phyloP scores from a whole-genome alignment of 1,140 invertebrate species.

The Nebria ingens region DNA sequence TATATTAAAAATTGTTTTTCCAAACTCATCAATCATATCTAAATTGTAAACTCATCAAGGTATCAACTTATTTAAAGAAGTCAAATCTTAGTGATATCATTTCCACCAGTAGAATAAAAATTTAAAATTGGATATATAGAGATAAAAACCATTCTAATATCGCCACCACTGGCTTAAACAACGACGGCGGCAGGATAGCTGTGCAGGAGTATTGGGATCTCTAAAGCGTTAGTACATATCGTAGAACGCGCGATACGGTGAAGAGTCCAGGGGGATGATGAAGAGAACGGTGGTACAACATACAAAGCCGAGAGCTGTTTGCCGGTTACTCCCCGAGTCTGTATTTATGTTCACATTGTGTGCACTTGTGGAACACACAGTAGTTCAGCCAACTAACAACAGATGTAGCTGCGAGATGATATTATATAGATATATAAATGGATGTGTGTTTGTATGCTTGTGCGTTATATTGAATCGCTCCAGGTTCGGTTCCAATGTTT shows the following conservation, averaged over 20 bases:
- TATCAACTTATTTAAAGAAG: no score
- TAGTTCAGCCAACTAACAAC: conserved; percentile 5
- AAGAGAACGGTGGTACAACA: not conserved
- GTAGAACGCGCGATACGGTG: not conserved
- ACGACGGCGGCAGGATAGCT: not conserved
- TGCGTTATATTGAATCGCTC: not conserved
- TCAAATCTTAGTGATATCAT: no score
- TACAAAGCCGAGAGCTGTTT: conserved; percentile 8
- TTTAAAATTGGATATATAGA: no score
- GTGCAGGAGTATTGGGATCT: no score
- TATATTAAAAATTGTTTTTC: no score
- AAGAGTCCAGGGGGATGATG: not conserved
- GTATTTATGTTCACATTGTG: conserved; percentile 8
- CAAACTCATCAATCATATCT: no score
- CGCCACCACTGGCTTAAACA: not conserved
- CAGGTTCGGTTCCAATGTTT: not conserved
- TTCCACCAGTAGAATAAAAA: no score
- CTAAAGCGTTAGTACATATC: no score
- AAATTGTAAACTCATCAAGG: no score
- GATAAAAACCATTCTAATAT: no score
- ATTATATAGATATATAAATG: not conserved
- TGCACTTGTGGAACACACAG: not conserved
- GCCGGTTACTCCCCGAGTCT: conserved; percentile 1
- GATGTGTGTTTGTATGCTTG: not conserved
- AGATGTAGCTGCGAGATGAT: conserved; percentile 2